Evolutionary conservation across 2,113 vertebrate genomes (phyloP).

Genomic region (Phaethornis superciliosus): DNA sequence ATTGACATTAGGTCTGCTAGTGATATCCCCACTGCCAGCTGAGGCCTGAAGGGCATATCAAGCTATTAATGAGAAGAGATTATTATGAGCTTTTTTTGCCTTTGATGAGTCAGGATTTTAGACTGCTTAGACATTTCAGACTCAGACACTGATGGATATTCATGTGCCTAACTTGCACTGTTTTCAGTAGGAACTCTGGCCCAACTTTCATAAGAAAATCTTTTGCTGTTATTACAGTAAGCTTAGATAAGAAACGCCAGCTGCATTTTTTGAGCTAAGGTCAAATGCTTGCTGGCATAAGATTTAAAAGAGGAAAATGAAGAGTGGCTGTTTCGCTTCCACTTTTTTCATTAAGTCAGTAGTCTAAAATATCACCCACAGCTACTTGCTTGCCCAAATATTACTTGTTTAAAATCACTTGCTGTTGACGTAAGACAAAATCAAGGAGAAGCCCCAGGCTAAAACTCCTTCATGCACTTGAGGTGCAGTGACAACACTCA

Average conservation of each 20-base stretch:
- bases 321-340: conserved; percentile 19
- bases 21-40: not conserved
- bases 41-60: not conserved
- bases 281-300: not conserved
- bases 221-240: not conserved
- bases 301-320: conserved; percentile 33
- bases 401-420: not conserved
- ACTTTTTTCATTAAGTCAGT: conserved; percentile 4
- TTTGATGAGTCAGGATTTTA: not conserved
- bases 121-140: not conserved
- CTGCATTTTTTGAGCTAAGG: not conserved
- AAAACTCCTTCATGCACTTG: not conserved
- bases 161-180: not conserved
- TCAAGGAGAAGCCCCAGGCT: conserved; percentile 36
- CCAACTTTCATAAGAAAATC: not conserved
- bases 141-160: not conserved
- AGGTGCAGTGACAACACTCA: not conserved
- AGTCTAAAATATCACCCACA: conserved; percentile 42
- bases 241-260: not conserved
- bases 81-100: not conserved
- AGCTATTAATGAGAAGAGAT: not conserved
- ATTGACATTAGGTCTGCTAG: not conserved
- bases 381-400: conserved; percentile 28
- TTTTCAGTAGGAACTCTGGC: not conserved
- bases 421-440: not conserved